Base-by-base conservation (phyloP, 2,113 vertebrate genomes). In the Cebidichthys violaceus region DNA sequence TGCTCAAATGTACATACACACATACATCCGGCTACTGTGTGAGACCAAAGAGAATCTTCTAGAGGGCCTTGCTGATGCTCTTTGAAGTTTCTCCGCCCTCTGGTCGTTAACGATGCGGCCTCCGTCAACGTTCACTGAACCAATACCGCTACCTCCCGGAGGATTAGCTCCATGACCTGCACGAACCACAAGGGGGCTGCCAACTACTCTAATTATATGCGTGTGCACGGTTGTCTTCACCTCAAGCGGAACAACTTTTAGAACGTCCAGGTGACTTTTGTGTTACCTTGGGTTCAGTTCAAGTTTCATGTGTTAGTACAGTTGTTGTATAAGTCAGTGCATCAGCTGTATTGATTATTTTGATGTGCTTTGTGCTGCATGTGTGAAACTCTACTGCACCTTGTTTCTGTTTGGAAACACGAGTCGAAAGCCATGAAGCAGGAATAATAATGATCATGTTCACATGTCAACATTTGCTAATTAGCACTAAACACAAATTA, bases 61-160 rank as follows among this genome's bases (percentile, higher is more conserved):
- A 71, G 60, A 88, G 17, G 50, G 59, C 43, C 41, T 71, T 73
- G 69, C 54, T 72, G 75, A 83, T 84, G 61, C 80, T 83, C 60
- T 94, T 90, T 91, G 60, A 93, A 79, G 84, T 74, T 55, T 59
- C 59, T 66, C 59, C 55, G 55, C 69, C 43, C 79, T 86, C 52
- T 86, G 76, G 79, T 82, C 86, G 90, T 89, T 77, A 82, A 66
- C 67, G 47, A 82, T 78, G 73, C 35, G 6, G 52, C 62, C 67
- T 75, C 68, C 14, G 75, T 81, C 66, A 57, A 41, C 39, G 70
- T 77, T 84, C 75, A 86, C n/a, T 83, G 75, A 86, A 70, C 86
- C 66, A 55, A 74, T 67, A 64, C 70, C 22, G n/a, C 80, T 77
- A 43, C 73, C 33, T 74, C 66, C 43, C 13, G 69, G 33, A 80